Conservation (phyloP, 2,797 vertebrate genomes). For the Mycteria americana region DNA sequence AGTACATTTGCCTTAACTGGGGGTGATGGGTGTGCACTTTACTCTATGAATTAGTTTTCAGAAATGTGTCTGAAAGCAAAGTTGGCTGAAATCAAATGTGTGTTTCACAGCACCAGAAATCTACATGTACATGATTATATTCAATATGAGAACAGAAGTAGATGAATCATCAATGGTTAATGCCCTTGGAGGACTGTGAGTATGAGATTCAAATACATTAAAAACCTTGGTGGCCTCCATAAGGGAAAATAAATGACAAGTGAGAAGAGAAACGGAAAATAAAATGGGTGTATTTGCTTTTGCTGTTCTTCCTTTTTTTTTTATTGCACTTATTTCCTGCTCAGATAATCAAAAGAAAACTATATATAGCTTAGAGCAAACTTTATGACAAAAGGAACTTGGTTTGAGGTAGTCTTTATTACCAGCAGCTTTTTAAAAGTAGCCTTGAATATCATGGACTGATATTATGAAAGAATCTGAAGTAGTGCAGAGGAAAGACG, state of each 20-base stretch:
- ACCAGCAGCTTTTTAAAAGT: neutral
- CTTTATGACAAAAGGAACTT: slow-evolving; percentile 8
- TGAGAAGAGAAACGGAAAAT: slow-evolving; percentile 16
- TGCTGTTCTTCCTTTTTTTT: neutral
- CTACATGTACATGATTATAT: neutral
- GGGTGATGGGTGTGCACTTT: neutral
- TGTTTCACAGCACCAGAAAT: neutral
- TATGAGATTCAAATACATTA: slow-evolving; percentile 5
- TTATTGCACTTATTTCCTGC: slow-evolving; percentile 14
- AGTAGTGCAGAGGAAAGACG: neutral
- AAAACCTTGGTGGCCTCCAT: neutral
- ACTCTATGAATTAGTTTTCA: neutral
- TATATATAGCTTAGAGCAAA: neutral
- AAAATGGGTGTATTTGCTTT: slow-evolving; percentile 23
- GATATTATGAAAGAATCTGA: neutral
- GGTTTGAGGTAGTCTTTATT: slow-evolving; percentile 9
- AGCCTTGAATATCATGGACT: neutral
- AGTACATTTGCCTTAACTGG: neutral
- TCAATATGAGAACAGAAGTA: neutral
- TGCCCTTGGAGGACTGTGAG: neutral
- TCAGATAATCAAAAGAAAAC: slow-evolving; percentile 14
- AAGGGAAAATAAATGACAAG: slow-evolving; percentile 17
- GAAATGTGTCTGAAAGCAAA: neutral
- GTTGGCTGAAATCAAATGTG: neutral
- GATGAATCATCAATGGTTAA: neutral